phyloP scores from a whole-genome alignment of 2,888 invertebrate genomes.

The Chaetogeoica ovagalla region DNA sequence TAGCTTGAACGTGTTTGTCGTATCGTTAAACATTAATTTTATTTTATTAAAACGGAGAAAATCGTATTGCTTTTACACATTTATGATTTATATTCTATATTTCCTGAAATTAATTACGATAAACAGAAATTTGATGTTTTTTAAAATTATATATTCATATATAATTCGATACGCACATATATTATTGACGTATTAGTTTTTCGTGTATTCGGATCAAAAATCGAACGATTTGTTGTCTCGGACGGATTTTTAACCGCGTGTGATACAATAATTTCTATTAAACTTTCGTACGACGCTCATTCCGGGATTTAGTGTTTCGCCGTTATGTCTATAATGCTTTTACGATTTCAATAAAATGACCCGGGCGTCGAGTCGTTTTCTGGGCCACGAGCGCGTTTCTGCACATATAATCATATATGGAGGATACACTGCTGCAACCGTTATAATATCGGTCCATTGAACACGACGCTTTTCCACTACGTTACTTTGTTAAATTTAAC shows the following conservation, averaged over 20 bases:
- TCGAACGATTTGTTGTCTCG: background rate
- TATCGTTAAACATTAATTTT: too few species aligned
- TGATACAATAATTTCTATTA: background rate
- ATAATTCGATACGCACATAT: too few species aligned
- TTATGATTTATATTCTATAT: too few species aligned
- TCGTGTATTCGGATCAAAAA: background rate
- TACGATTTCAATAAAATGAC: conserved; percentile 2
- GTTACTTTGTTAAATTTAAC: conserved; percentile 37
- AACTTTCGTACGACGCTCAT: background rate
- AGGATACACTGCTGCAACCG: background rate
- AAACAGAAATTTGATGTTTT: too few species aligned
- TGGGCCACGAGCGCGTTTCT: background rate
- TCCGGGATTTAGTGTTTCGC: too few species aligned
- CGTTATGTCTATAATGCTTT: background rate
- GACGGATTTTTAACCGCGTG: background rate
- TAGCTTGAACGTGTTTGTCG: too few species aligned
- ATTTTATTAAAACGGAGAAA: too few species aligned
- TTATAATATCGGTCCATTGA: conserved; percentile 22
- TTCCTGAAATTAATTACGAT: too few species aligned
- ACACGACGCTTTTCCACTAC: conserved; percentile 36
- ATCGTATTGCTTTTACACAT: too few species aligned
- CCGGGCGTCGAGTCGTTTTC: background rate
- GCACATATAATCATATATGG: background rate
- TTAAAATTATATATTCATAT: too few species aligned
- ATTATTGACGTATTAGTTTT: too few species aligned